Base-by-base conservation (phyloP, 2,888 invertebrate species). In the Erpobdella octoculata region DNA sequence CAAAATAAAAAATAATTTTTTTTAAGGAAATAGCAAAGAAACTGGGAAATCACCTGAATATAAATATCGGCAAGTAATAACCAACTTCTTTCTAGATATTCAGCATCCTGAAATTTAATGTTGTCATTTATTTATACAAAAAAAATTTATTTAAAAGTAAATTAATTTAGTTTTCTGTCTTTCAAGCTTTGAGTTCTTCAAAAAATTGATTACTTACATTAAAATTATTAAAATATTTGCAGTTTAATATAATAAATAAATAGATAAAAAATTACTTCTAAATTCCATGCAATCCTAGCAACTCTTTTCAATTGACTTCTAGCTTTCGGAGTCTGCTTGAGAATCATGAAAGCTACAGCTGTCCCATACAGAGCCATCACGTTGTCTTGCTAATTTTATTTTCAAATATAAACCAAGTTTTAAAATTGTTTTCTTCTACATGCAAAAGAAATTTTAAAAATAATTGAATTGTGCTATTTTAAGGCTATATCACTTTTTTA, bases 51-150 rank as follows among this genome's bases (percentile, higher is more conserved):
- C 18, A 74, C 89, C 79, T 90, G 89, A 70, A 91, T 87, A 79
- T 91, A 94, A 76, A 90, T 89, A 76, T 96, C 95, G 0, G 93
- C 91, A n/a, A 96, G 85, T 62, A 96, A 86, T 8, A 97, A 82
- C 97, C 97, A 97, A 82, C 93, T 91, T 74, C 91, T 88, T 84
- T 97, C 97, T 73, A 97, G 85, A 79, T 95, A 93, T 79, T 96
- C 95, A 0, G 95, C 93, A 79, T 95, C 94, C 81, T 82, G 70
- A 1, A 33, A 33, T 12, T 1, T n/a, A n/a, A n/a, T n/a, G n/a
- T n/a, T n/a, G n/a, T n/a, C n/a, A n/a, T n/a, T n/a, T n/a, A n/a
- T n/a, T n/a, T n/a, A n/a, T n/a, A n/a, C n/a, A n/a, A n/a, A n/a
- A n/a, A n/a, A n/a, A n/a, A n/a, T n/a, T n/a, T n/a, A n/a, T n/a